Evolutionary conservation across 2,797 vertebrate genomes (phyloP).

Genomic region (Epinephelus coioides): DNA sequence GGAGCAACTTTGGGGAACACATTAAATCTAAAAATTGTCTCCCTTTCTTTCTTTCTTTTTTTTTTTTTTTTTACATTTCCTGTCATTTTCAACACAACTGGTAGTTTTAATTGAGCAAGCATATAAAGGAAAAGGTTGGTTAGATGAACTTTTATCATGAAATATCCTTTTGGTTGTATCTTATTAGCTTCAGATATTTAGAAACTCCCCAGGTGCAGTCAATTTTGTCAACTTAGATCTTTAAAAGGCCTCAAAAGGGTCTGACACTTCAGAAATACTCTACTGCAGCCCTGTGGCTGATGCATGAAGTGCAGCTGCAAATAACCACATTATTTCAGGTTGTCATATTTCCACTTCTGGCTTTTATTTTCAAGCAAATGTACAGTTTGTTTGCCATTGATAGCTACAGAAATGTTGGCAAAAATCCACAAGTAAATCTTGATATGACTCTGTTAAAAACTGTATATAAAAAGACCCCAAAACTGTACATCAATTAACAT

Average conservation of each 20-base stretch:
- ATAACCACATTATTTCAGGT: neutral
- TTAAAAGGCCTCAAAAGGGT: neutral
- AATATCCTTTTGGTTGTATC: neutral
- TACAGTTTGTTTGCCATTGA: conserved; percentile 81
- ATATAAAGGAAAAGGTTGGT: neutral
- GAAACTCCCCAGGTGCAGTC: conserved; percentile 24
- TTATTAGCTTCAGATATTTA: conserved; percentile 2
- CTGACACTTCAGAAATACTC: conserved; percentile 34
- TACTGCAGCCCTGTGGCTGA: conserved; percentile 64
- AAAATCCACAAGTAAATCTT: conserved; percentile 82
- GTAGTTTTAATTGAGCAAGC: neutral
- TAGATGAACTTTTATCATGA: neutral
- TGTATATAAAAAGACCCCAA: conserved; percentile 85
- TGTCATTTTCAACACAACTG: conserved; percentile 25
- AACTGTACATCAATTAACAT: conserved; percentile 85
- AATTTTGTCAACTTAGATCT: conserved; percentile 10
- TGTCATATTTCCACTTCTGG: conserved; percentile 57
- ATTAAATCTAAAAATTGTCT: conserved; percentile 35
- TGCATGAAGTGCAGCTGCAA: conserved; percentile 21
- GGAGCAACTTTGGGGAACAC: conserved; percentile 54
- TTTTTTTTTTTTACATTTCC: conserved; percentile 14
- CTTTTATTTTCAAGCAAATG: conserved; percentile 91
- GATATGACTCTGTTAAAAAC: conserved; percentile 85
- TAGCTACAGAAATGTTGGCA: conserved; percentile 86
- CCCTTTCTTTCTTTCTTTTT: too few species aligned